Evolutionary conservation across 2,888 invertebrate genomes (phyloP).

Genomic region (Dynastes grantii): DNA sequence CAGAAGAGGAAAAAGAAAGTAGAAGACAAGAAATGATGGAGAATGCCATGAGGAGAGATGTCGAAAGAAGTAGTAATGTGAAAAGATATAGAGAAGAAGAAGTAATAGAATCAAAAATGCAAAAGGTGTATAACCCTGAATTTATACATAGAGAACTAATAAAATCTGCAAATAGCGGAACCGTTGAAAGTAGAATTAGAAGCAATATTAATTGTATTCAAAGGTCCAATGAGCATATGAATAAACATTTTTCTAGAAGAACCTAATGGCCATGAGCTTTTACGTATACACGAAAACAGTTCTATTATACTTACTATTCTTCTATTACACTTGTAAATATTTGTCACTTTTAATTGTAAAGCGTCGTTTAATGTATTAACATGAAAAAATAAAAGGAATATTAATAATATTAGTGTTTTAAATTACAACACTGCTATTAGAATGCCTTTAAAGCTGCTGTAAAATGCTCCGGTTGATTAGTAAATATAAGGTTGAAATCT

Average conservation of each 20-base stretch:
- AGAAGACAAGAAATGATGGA: constrained; percentile 86
- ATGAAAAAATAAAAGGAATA: too few relatives aligned
- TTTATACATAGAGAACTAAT: constrained; percentile 78
- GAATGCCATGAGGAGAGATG: constrained; percentile 82
- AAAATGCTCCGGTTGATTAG: too few relatives aligned
- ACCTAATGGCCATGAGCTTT: constrained; percentile 49
- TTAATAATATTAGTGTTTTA: too few relatives aligned
- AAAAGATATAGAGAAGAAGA: constrained; percentile 77
- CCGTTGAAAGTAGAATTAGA: constrained; percentile 88
- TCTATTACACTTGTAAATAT: constrained; percentile 11
- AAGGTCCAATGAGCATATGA: constrained; percentile 85
- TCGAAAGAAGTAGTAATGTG: constrained; percentile 77
- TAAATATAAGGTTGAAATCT: too few relatives aligned
- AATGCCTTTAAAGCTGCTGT: too few relatives aligned
- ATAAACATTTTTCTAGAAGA: constrained; percentile 82
- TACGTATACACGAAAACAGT: neutral
- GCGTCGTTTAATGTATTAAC: too few relatives aligned
- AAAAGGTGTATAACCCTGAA: constrained; percentile 72
- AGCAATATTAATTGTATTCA: constrained; percentile 94
- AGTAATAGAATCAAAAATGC: constrained; percentile 69
- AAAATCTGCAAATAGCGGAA: constrained; percentile 77
- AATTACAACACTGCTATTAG: too few relatives aligned
- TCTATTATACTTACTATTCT: too few relatives aligned
- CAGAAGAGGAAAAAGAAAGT: constrained; percentile 80
- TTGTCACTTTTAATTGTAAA: neutral